Conservation (phyloP, 1,140 invertebrate species). For the Pseudomyrmex gracilis region DNA sequence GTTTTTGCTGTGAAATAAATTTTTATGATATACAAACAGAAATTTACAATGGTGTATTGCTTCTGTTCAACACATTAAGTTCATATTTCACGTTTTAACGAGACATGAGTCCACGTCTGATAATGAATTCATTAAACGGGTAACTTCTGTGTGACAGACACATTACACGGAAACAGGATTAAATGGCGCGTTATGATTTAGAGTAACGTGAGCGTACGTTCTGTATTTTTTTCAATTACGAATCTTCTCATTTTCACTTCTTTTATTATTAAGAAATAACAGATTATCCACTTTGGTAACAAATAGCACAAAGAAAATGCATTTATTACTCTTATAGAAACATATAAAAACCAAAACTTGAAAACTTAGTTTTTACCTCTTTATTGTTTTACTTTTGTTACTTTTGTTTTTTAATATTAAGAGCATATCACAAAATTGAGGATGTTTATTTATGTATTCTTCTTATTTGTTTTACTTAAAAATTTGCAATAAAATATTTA, state of each 20-base stretch:
- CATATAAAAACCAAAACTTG: too few species aligned
- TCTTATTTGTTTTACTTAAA: background rate
- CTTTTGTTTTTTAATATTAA: background rate
- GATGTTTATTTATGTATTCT: slow-evolving; percentile 1
- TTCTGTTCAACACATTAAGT: slow-evolving; percentile 34
- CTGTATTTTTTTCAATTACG: background rate
- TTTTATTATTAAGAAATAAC: background rate
- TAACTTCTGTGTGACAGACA: background rate
- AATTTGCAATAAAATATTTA: slow-evolving; percentile 16
- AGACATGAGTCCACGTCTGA: slow-evolving; percentile 20
- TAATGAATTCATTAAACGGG: slow-evolving; percentile 30
- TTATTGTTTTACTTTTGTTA: too few species aligned
- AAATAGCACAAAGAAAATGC: background rate
- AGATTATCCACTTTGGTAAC: background rate
- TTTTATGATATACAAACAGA: background rate
- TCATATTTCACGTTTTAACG: slow-evolving; percentile 24
- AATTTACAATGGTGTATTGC: background rate
- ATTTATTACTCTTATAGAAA: background rate
- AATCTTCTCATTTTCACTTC: background rate
- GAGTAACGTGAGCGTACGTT: background rate
- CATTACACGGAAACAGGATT: slow-evolving; percentile 10
- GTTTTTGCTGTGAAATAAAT: background rate
- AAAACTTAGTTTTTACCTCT: too few species aligned
- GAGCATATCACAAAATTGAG: background rate
- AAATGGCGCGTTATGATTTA: slow-evolving; percentile 28